These are phyloP conservation scores for Panulirus ornatus DNA, from an alignment of 1,140 invertebrate species.

Conservation along the genomic window DNA sequence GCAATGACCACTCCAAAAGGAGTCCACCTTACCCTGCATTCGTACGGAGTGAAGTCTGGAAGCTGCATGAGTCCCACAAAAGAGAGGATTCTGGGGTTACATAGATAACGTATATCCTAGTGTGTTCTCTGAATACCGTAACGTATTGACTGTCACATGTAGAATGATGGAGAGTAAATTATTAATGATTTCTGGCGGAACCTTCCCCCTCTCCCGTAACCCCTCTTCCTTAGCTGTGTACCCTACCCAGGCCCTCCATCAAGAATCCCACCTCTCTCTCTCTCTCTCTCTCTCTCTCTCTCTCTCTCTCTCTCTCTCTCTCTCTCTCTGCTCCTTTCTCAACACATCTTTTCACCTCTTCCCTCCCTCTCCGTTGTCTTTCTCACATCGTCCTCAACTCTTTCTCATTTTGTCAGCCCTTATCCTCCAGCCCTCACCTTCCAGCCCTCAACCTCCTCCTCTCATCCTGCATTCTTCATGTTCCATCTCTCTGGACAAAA, in stretches of 20 bases:
- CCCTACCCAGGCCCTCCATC: too few species aligned
- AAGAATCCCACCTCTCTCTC: conserved; percentile 23
- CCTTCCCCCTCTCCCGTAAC: not conserved
- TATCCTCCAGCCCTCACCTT: not conserved
- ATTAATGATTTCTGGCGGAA: too few species aligned
- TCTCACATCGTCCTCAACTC: not conserved
- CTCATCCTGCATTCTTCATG: not conserved
- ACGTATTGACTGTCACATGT: too few species aligned
- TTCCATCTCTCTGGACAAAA: not conserved
- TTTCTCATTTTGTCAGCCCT: not conserved
- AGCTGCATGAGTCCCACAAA: too few species aligned
- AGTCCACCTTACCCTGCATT: too few species aligned
- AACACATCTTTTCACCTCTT: not conserved
- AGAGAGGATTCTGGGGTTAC: too few species aligned
- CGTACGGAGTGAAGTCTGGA: too few species aligned
- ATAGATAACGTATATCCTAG: too few species aligned
- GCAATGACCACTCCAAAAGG: too few species aligned
- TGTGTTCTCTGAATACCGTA: too few species aligned
- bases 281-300: not conserved
- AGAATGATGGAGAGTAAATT: too few species aligned
- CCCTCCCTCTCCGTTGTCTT: not conserved
- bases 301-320: not conserved
- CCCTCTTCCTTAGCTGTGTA: not conserved
- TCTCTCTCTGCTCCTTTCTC: not conserved
- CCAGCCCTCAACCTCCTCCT: not conserved